Base-by-base conservation (phyloP, 1,140 invertebrate species). In the Holcopasites calliopsidis region DNA sequence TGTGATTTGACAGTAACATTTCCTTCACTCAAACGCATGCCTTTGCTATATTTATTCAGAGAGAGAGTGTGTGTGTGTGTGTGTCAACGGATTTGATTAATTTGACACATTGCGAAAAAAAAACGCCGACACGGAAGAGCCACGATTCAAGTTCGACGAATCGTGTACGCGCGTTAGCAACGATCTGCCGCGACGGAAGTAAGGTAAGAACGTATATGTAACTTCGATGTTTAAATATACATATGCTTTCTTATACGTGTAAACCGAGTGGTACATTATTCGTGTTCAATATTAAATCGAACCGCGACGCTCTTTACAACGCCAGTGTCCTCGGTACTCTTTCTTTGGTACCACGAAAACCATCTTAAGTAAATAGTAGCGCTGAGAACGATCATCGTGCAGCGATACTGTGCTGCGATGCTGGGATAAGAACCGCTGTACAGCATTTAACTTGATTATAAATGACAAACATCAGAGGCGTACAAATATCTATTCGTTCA, bases 281-380 rank as follows among this genome's bases (percentile, higher is more conserved):
- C 47, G 16, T 75, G 40, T 75, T 52, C 52, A 79, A 76, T 76
- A 54, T 54, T 79, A 76, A 79, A 76, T 69, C 57, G 68, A 76
- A 71, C 26, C 33, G 55, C 50, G 71, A 55, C 26, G 52, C 18
- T 35, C 21, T 42, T 31, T 42, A 26, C 18, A n/a, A 13, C 49
- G 42, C 16, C 16, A 58, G 23, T 64, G 47, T 64, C 49, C n/a
- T 7, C 18, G 42, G 31, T 18, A 18, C 35, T 38, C 11, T 13
- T 50, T 21, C 33, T 16, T 64, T 55, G 26, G 54, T 75, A 61
- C 18, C 40, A 70, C 50, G 40, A 58, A 18, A 42, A 57, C 49
- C 18, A 44, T 31, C 2, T 52, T 47, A 44, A 44, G 54, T 35
- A 16, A 73, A 55, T 42, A 42, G 33, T 44, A 33, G 28, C 33